Base-by-base conservation (phyloP, 37 sponge, comb jelly and placozoan species). In the Chondrosia reniformis region DNA sequence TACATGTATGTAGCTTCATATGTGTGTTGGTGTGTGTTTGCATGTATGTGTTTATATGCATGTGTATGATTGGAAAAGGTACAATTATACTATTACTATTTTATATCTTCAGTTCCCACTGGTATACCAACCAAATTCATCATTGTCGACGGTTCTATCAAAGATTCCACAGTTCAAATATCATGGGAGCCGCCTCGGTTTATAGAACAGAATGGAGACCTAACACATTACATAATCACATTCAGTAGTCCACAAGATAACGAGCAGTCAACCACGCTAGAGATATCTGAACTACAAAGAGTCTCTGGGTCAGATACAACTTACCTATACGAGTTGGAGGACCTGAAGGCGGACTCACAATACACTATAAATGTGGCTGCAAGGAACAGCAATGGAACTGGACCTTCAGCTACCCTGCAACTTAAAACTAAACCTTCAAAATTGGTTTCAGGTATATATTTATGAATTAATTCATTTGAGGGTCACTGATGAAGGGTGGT, bases 171-270 rank as follows among this genome's bases (percentile, higher is more conserved):
- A 34, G 72, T 34, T 19, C 38, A 36, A 69, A 37, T 69, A 34
- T 39, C 41, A 21, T 69, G 72, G 72, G 42, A 39, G 43, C 19
- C 43, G n/a, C 72, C 72, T 9, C 10, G 1, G 3, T 10, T 69
- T 13, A 40, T 40, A 43, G 72, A 69, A 21, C 31, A 34, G 42
- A 69, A 69, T 7, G 72, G 72, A n/a, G 72, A 69, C 19, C 39
- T 69, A 19, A 69, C 72, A 19, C 43, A 40, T 34, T 69, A 40
- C 43, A 7, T 37, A 12, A 40, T 69, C 22, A 21, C 2, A 1
- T 69, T 39, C 44, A 15, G 4, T 13, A 2, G n/a, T 1, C 42
- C 41, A 8, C 10, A 24, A 40, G 15, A 41, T 8, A 17, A 41
- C 43, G 8, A 40, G 19, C 31, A 31, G n/a, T 43, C 9, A 40